Percentiles rank a stretch among this genome's conserved stretches.
These are phyloP conservation scores for Chlorodrepanis virens DNA, from an alignment of 2,113 vertebrate genomes.

Conservation along the genomic window DNA sequence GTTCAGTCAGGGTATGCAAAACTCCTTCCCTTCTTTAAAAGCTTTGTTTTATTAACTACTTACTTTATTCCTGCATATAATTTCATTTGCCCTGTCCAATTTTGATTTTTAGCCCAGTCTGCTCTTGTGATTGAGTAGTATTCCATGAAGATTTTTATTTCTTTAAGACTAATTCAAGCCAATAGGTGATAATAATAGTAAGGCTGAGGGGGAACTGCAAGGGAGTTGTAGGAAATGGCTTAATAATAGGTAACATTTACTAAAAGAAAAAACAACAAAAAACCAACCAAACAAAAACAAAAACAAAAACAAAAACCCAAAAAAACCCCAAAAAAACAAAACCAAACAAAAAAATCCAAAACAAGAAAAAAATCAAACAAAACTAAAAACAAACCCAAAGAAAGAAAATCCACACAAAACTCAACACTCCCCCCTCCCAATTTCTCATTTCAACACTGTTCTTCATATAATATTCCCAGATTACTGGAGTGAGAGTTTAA, in stretches of 20 bases:
- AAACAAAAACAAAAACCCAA: too few relatives aligned
- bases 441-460: not conserved
- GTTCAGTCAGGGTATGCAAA: not conserved
- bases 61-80: not conserved
- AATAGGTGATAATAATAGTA: not conserved
- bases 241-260: not conserved
- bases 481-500: not conserved
- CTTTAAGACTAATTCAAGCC: not conserved
- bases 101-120: not conserved
- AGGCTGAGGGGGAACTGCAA: not conserved
- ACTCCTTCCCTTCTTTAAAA: not conserved
- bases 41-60: not conserved
- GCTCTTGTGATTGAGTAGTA: not conserved
- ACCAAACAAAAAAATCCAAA: not conserved
- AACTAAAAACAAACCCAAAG: not conserved
- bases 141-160: not conserved
- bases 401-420: not conserved
- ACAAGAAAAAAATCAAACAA: not conserved
- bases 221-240: not conserved
- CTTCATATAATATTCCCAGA: not conserved
- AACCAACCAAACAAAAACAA: too few relatives aligned
- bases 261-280: not conserved
- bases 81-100: not conserved
- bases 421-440: accelerated
- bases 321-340: too few relatives aligned